Conservation (phyloP, 37 sponge, comb jelly and placozoan species). For the Crambe crambe region DNA sequence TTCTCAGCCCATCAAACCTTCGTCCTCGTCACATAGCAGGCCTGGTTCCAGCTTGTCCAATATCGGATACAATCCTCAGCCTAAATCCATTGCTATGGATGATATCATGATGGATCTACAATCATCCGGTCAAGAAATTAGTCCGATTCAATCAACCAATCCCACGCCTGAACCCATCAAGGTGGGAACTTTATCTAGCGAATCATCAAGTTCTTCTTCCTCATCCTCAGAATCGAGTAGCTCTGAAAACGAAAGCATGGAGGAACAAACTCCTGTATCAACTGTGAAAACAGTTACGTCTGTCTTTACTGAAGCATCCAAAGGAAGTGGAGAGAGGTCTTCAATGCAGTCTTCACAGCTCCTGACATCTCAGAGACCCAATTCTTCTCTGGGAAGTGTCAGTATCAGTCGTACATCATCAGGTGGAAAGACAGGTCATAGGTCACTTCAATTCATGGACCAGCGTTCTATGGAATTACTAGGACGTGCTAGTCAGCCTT, state of each 20-base stretch:
- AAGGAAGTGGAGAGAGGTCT: neutral
- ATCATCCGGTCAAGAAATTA: neutral
- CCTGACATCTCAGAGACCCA: neutral
- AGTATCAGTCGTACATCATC: neutral
- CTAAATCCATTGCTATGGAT: conserved; percentile 4
- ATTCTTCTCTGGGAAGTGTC: neutral
- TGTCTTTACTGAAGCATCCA: neutral
- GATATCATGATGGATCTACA: no score
- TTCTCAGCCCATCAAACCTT: neutral
- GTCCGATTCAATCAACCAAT: conserved; percentile 19
- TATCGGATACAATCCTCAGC: neutral
- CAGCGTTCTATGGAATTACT: neutral
- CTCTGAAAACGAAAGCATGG: conserved; percentile 36
- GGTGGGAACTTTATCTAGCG: neutral
- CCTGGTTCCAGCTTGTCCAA: neutral
- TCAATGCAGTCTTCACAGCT: neutral
- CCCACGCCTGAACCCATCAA: conserved; percentile 51
- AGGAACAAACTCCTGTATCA: neutral
- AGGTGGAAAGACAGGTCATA: neutral
- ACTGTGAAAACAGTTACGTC: conserved; percentile 1
- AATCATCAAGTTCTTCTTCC: conserved; percentile 7
- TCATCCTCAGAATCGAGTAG: conserved; percentile 32
- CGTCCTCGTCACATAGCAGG: neutral
- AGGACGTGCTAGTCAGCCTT: neutral
- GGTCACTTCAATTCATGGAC: neutral